These are phyloP conservation scores for Cotesia congregata DNA, from an alignment of 2,888 invertebrate genomes.

Conservation along the genomic window DNA sequence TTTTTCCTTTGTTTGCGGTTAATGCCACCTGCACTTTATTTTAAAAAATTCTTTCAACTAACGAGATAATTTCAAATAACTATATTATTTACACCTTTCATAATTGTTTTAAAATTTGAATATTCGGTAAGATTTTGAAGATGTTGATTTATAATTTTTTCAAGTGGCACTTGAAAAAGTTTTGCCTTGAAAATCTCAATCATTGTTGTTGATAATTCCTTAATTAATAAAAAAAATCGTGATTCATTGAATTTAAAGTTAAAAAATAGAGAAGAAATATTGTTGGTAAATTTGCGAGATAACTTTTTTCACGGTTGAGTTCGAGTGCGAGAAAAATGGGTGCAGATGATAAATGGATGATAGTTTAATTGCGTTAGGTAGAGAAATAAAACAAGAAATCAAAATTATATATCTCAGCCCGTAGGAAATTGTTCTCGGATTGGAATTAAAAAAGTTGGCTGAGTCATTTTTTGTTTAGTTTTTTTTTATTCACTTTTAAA, in stretches of 20 bases:
- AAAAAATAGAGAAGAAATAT: background rate
- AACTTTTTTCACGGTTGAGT: slow-evolving; percentile 22
- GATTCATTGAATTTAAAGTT: background rate
- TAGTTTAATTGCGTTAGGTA: slow-evolving; percentile 37
- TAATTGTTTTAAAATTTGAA: too few species aligned
- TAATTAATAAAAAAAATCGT: background rate
- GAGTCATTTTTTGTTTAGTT: slow-evolving; percentile 23
- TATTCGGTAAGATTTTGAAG: too few species aligned
- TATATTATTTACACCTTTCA: background rate
- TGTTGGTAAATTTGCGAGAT: slow-evolving; percentile 10
- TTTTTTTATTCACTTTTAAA: background rate
- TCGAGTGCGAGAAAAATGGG: slow-evolving; percentile 13
- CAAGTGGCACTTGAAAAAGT: background rate
- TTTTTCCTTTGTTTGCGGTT: background rate
- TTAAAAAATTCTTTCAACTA: background rate
- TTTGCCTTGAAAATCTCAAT: background rate
- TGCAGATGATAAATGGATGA: slow-evolving; percentile 35
- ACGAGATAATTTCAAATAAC: background rate
- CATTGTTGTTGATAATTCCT: background rate
- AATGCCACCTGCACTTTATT: background rate
- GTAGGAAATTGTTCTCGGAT: slow-evolving; percentile 23
- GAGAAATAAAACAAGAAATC: slow-evolving; percentile 27
- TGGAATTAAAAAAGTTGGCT: slow-evolving; percentile 39
- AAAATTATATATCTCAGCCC: slow-evolving; percentile 33
- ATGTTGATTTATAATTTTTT: too few species aligned